Evolutionary conservation across 2,797 vertebrate species (phyloP).

Genomic region (Aulostomus chinensis): DNA sequence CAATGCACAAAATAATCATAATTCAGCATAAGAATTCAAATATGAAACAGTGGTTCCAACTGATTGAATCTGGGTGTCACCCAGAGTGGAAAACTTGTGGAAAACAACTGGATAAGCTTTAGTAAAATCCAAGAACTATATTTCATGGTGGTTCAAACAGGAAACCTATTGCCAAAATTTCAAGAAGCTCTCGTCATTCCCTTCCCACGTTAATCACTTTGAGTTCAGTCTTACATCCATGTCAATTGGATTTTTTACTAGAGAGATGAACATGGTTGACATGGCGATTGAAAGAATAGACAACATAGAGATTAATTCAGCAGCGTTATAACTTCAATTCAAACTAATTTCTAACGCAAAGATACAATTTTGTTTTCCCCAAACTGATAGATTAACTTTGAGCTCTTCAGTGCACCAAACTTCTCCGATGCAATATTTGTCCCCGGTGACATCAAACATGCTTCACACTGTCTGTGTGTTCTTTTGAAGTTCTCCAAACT

Average conservation of each 20-base stretch:
- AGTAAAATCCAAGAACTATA: conserved; percentile 1
- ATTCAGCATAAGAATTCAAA: conserved; percentile 2
- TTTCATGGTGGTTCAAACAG: conserved; percentile 23
- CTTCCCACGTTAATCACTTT: no score
- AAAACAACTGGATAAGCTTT: background rate
- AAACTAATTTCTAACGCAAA: conserved; percentile 30
- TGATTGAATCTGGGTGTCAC: conserved; percentile 30
- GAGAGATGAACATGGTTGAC: no score
- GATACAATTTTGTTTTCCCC: background rate
- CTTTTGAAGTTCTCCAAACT: conserved; percentile 67
- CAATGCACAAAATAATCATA: background rate
- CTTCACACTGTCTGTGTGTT: conserved; percentile 39
- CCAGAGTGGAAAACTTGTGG: background rate
- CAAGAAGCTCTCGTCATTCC: no score
- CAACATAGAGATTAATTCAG: conserved; percentile 3
- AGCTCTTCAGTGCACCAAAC: background rate
- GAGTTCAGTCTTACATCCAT: no score
- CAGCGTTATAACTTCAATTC: conserved; percentile 10
- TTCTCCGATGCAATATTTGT: conserved; percentile 36
- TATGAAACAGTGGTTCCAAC: no score
- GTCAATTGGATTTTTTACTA: no score
- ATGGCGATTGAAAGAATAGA: no score
- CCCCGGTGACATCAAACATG: conserved; percentile 65
- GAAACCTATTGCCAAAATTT: conserved; percentile 13
- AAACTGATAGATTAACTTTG: background rate